These are phyloP conservation scores for Platypus cylindrus DNA, from an alignment of 2,888 invertebrate genomes.

Conservation along the genomic window DNA sequence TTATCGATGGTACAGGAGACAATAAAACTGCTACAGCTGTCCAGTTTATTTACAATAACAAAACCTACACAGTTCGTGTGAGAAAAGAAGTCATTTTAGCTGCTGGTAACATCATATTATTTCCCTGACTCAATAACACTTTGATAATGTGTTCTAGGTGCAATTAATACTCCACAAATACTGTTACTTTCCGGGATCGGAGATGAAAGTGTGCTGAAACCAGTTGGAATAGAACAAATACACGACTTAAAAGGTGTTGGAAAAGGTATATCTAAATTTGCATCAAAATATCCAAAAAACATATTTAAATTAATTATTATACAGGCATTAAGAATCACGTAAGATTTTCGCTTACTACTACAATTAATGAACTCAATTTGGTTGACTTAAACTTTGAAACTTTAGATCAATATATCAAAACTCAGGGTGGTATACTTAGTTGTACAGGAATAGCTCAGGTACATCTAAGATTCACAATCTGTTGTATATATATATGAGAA, in stretches of 20 bases:
- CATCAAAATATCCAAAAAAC: too few relatives aligned
- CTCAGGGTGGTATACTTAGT: conserved; percentile 44
- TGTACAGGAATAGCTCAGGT: conserved; percentile 23
- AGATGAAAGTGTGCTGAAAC: conserved; percentile 43
- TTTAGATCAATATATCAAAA: conserved; percentile 44
- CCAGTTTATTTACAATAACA: conserved; percentile 42
- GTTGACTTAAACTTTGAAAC: conserved; percentile 43
- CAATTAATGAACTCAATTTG: conserved; percentile 18
- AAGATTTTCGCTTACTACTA: conserved; percentile 37
- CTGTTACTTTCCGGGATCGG: conserved; percentile 53
- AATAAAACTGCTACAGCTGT: conserved; percentile 43
- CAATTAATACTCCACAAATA: conserved; percentile 53
- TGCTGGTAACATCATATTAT: conserved; percentile 32
- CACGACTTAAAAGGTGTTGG: conserved; percentile 53
- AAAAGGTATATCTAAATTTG: conserved; percentile 28
- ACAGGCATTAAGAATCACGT: conserved; percentile 53
- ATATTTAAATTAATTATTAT: too few relatives aligned
- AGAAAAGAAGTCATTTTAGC: conserved; percentile 46
- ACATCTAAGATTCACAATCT: too few relatives aligned
- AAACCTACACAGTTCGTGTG: conserved; percentile 36
- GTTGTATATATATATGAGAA: too few relatives aligned
- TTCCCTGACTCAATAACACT: not conserved
- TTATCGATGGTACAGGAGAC: conserved; percentile 27
- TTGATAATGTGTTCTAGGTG: conserved; percentile 16
- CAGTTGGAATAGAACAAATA: conserved; percentile 44